Percentiles rank a stretch among this genome's conserved stretches.
Conservation (phyloP, 2,888 invertebrate species). For the Zhuqinia jingwanae region DNA sequence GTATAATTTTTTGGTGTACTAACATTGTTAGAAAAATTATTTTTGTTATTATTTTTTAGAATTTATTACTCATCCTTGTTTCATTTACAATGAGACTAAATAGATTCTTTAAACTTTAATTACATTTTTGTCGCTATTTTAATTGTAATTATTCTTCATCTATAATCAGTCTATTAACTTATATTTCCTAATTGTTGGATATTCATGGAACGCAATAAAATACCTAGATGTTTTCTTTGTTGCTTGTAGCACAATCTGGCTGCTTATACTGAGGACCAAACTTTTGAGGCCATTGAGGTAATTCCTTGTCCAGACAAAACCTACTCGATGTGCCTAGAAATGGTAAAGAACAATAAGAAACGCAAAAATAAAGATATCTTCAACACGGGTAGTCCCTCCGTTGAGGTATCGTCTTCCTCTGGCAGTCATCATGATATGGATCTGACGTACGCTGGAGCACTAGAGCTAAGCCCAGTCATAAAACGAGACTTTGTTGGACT, state of each 20-base stretch:
- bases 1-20: no score
- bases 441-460: neutral
- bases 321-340: slow-evolving; percentile 62
- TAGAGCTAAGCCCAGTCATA: slow-evolving; percentile 6
- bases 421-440: neutral
- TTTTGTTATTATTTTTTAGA: no score
- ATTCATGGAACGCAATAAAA: no score
- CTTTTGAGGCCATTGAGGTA: slow-evolving; percentile 65
- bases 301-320: slow-evolving; percentile 68
- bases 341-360: slow-evolving; percentile 20
- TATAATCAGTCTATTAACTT: no score
- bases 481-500: slow-evolving; percentile 85
- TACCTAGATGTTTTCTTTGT: no score
- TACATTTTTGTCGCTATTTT: no score
- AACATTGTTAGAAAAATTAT: no score
- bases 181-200: no score
- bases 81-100: no score
- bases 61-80: no score
- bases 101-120: no score
- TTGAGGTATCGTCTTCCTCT: neutral
- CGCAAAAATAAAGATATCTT: slow-evolving; percentile 38
- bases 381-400: neutral
- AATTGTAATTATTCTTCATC: no score
- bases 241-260: slow-evolving; percentile 72
- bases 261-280: slow-evolving; percentile 61